Base-by-base conservation (phyloP, 2,797 vertebrate species). In the Hozukius guyotensis region DNA sequence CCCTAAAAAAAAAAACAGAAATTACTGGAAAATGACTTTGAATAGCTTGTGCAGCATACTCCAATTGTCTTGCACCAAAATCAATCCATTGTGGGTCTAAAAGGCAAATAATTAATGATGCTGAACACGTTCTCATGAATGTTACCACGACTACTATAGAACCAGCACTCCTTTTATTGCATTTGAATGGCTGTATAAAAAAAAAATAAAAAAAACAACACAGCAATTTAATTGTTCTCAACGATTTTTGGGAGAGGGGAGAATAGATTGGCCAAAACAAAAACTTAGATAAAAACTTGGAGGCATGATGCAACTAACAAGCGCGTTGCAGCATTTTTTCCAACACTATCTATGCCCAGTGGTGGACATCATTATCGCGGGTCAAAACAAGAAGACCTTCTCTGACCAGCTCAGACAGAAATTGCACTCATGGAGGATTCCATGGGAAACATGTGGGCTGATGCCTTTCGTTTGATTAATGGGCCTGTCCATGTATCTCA, bases 61-160 rank as follows among this genome's bases (percentile, higher is more conserved):
- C 31, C 83, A 82, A 68, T 84, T 73, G 42, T 68, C 53, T 71
- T 74, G 71, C 46, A 69, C 53, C 18, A 34, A 90, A 86, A 83
- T 82, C 75, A 83, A 79, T 82, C 70, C 57, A 77, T 38, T 22
- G 49, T 71, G 42, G 29, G 49, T 67, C 57, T 78, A 75, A 80
- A 84, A 83, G 46, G 78, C 29, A 65, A 77, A 75, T 73, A 85
- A 85, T 83, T 86, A 84, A 84, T 83, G 77, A 52, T 3, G 78
- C 75, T 68, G 66, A 77, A 82, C 78, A 72, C 77, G 66, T 81
- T 84, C 80, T 79, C 29, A 63, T 74, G 27, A 82, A 69, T 76
- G 29, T 75, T 74, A 57, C 56, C 49, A n/a, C 34, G 38, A 22
- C 66, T 42, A 72, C 73, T 69, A 36, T 64, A 52, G 61, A 71